Evolutionary conservation across 2,113 vertebrate species (phyloP), one percentile per base, ranked within the genome.

Genomic region (Speoplatyrhinus poulsoni): DNA sequence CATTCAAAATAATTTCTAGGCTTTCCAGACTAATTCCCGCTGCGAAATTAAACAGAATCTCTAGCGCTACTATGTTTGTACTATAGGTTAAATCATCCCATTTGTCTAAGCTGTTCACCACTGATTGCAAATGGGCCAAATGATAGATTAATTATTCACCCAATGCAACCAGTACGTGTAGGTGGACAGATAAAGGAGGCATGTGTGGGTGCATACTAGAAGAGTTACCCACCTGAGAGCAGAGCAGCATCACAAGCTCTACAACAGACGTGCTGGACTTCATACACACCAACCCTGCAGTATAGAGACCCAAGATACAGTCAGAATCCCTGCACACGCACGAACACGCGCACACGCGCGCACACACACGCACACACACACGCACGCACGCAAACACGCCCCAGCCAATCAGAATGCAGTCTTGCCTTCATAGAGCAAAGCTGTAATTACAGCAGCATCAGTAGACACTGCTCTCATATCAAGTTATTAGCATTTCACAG

Each of bases 231-330:
- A 99, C 97, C 96, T 99, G 97, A 71, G 97, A 99, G 88, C 97
- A 99, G 73, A 99, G 95, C 89, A 99, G 93, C 97, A 99, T 99
- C 17, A 99, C 97, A 1, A 99, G 93, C 87, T 99, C 97, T 72
- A 99, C 97, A 80, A 99, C 97, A 0, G 97, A 99, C 0, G 97
- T 99, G 87, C 97, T 99, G 0, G 97, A 99, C 88, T 99, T 99
- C 97, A 99, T 99, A 61, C 97, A 99, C 62, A 99, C 97, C 53
- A 99, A 93, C 85, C 97, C 97, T 99, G 84, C 19, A 89, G 82
- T 11, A 85, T 78, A 86, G 69, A 81, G 9, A 87, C 80, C 71
- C 17, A 79, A 50, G 57, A 49, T 77, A 80, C 61, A 77, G 77
- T 89, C 80, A 88, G 72, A 59, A 77, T 66, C 46, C 49, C 72